Conservation (phyloP, 92 coral and sea anemone genomes). For the Palythoa heliodiscus region DNA sequence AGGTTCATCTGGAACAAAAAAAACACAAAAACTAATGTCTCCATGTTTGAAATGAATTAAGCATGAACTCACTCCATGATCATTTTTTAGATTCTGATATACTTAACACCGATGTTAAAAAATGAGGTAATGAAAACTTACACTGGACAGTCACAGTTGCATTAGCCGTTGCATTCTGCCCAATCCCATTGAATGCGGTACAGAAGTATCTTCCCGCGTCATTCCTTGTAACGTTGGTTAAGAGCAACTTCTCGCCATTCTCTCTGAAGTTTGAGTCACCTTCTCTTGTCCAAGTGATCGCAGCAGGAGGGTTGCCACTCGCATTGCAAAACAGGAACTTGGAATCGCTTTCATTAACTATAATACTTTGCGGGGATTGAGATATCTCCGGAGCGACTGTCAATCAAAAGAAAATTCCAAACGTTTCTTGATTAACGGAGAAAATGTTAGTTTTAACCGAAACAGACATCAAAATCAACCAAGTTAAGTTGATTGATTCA, state of each 20-base stretch:
- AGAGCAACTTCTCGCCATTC: neutral
- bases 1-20: neutral
- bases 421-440: neutral
- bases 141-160: neutral
- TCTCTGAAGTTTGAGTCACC: neutral
- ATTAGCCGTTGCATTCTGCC: conserved; percentile 38
- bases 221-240: neutral
- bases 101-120: neutral
- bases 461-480: too few species aligned
- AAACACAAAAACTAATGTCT: neutral
- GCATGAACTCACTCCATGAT: neutral
- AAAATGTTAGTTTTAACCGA: too few species aligned
- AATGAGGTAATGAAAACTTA: neutral
- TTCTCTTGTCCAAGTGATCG: neutral
- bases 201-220: conserved; percentile 35
- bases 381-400: neutral
- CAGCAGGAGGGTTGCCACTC: conserved; percentile 44
- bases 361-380: too few species aligned
- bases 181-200: conserved; percentile 52
- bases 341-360: neutral
- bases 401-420: neutral
- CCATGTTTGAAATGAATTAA: neutral
- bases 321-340: conserved; percentile 38
- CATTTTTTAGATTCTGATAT: neutral
- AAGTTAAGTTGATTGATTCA: too few species aligned